phyloP scores from a whole-genome alignment of 2,888 invertebrate genomes.

The Sthenelais limicola region DNA sequence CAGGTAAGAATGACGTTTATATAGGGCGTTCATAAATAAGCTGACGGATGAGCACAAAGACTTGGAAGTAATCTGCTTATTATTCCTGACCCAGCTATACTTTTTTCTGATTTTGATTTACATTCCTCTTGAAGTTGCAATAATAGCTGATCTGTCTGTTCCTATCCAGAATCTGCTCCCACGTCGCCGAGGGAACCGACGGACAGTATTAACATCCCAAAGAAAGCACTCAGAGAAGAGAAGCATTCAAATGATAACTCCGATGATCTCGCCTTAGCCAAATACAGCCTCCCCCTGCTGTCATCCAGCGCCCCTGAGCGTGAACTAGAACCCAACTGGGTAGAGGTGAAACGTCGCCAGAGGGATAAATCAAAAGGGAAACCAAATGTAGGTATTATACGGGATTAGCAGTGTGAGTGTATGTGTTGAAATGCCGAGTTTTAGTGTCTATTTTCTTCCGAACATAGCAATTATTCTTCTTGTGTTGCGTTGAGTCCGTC shows the following conservation, averaged over 20 bases:
- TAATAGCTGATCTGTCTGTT: no score
- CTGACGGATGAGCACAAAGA: no score
- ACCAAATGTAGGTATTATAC: no score
- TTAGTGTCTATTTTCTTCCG: no score
- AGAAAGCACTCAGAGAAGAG: not conserved
- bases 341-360: conserved; percentile 74
- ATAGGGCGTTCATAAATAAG: no score
- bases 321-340: conserved; percentile 76
- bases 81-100: no score
- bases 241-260: not conserved
- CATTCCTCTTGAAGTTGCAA: not conserved
- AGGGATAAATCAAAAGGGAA: conserved; percentile 42
- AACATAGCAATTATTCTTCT: no score
- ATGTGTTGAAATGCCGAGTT: no score
- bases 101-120: not conserved
- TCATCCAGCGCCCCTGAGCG: conserved; percentile 69
- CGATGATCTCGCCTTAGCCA: not conserved
- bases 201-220: not conserved
- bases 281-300: conserved; percentile 51
- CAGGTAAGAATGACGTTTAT: no score
- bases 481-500: no score
- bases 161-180: conserved; percentile 47
- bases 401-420: no score
- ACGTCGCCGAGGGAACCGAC: conserved; percentile 41
- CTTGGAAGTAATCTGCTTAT: no score